Conservation (phyloP, 2,797 vertebrate species). For the Percopsis omiscomaycus region DNA sequence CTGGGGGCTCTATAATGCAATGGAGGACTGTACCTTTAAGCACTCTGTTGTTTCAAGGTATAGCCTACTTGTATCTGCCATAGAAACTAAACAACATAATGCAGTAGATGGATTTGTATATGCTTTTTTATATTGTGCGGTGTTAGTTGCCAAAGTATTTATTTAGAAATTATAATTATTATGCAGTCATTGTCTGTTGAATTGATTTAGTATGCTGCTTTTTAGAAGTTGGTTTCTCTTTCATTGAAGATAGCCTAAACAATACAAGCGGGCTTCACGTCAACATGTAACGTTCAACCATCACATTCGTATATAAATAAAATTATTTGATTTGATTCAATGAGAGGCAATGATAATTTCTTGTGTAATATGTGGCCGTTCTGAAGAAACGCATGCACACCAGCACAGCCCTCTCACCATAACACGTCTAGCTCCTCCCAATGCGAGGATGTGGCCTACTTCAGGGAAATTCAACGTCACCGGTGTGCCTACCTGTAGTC, state of each 20-base stretch:
- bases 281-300: conserved; percentile 6
- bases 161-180: conserved; percentile 14
- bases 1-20: too few relatives aligned
- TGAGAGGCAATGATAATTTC: neutral
- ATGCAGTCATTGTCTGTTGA: neutral
- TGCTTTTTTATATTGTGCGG: neutral
- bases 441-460: neutral
- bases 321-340: neutral
- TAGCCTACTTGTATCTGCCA: too few relatives aligned
- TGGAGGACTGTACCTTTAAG: too few relatives aligned
- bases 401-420: neutral
- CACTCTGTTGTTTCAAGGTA: too few relatives aligned
- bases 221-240: too few relatives aligned
- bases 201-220: neutral
- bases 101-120: neutral
- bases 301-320: conserved; percentile 33
- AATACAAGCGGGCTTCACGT: conserved; percentile 2
- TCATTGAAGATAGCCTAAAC: neutral
- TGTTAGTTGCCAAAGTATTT: conserved; percentile 16
- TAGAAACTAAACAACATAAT: conserved; percentile 10
- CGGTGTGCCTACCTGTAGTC: conserved; percentile 35
- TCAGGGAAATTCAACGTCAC: conserved; percentile 29
- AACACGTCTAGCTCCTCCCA: conserved; percentile 32
- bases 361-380: conserved; percentile 3
- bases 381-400: neutral